These are phyloP conservation scores for Coreius guichenoti DNA, from an alignment of 2,797 vertebrate species.

Conservation along the genomic window DNA sequence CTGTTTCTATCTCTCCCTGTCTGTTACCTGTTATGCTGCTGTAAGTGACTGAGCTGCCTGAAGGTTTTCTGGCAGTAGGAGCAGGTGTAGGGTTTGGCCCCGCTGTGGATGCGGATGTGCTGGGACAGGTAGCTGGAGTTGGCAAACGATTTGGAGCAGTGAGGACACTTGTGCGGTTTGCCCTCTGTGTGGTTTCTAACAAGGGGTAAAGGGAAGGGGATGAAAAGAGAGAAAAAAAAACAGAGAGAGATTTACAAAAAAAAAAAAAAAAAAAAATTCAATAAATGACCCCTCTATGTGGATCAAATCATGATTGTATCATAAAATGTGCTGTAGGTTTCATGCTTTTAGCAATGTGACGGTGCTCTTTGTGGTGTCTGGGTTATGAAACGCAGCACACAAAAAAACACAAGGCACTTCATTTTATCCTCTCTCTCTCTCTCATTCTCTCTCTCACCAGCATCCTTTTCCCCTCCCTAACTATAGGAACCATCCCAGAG, in stretches of 20 bases:
- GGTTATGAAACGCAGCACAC: slow-evolving; percentile 60
- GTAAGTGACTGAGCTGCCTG: slow-evolving; percentile 90
- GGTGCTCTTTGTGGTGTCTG: slow-evolving; percentile 57
- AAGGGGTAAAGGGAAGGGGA: slow-evolving; percentile 50
- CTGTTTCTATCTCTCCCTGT: slow-evolving; percentile 39
- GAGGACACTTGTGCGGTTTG: slow-evolving; percentile 91
- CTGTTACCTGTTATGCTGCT: slow-evolving; percentile 89
- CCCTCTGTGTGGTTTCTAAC: slow-evolving; percentile 82
- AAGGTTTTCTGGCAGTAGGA: slow-evolving; percentile 90
- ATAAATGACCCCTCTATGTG: slow-evolving; percentile 34
- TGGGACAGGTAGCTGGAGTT: slow-evolving; percentile 91
- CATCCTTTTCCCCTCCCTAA: slow-evolving; percentile 34
- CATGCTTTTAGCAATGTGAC: slow-evolving; percentile 29
- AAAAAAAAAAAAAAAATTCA: slow-evolving; percentile 45
- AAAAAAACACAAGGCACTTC: slow-evolving; percentile 60
- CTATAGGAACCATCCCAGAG: background rate
- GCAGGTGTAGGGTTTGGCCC: slow-evolving; percentile 89
- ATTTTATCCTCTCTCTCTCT: slow-evolving; percentile 52
- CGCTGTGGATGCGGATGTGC: slow-evolving; percentile 89
- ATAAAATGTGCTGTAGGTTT: slow-evolving; percentile 2
- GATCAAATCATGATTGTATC: slow-evolving; percentile 44
- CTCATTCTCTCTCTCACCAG: slow-evolving; percentile 41
- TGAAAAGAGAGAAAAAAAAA: slow-evolving; percentile 51
- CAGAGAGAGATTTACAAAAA: slow-evolving; percentile 55
- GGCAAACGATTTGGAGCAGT: slow-evolving; percentile 90